Evolutionary conservation across 2,797 vertebrate genomes (phyloP).

Genomic region (Picus viridis): DNA sequence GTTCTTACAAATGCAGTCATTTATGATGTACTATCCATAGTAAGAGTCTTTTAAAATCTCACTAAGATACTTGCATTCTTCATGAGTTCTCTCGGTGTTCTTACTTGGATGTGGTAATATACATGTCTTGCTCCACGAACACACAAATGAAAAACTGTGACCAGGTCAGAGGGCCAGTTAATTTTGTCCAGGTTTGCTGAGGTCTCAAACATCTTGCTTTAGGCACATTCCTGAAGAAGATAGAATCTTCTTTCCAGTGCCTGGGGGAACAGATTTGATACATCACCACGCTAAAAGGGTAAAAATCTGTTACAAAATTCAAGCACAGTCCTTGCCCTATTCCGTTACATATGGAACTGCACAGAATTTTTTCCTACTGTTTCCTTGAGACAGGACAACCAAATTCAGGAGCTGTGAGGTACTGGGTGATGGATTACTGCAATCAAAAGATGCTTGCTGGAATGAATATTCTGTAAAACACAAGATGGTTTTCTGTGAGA

Average conservation of each 20-base stretch:
- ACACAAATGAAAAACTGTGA: not conserved
- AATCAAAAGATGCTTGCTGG: not conserved
- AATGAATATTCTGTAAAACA: not conserved
- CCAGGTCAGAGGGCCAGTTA: not conserved
- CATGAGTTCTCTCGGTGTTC: not conserved
- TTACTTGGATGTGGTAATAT: not conserved
- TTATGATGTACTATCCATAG: not conserved
- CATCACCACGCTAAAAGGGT: not conserved
- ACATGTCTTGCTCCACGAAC: not conserved
- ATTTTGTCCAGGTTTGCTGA: not conserved
- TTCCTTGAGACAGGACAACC: not conserved
- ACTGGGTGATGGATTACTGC: not conserved
- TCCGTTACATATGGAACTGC: not conserved
- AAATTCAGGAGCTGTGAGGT: not conserved
- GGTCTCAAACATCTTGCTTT: not conserved
- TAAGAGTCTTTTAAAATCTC: not conserved
- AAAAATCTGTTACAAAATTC: conserved; percentile 2
- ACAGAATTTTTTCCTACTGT: not conserved
- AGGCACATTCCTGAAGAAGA: not conserved
- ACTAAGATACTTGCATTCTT: not conserved
- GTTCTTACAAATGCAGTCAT: not conserved
- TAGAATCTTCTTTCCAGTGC: not conserved
- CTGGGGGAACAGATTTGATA: not conserved
- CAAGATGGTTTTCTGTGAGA: not conserved
- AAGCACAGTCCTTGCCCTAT: not conserved